Evolutionary conservation across 2,888 invertebrate species (phyloP).

Genomic region (Neocrepidodera transversa): DNA sequence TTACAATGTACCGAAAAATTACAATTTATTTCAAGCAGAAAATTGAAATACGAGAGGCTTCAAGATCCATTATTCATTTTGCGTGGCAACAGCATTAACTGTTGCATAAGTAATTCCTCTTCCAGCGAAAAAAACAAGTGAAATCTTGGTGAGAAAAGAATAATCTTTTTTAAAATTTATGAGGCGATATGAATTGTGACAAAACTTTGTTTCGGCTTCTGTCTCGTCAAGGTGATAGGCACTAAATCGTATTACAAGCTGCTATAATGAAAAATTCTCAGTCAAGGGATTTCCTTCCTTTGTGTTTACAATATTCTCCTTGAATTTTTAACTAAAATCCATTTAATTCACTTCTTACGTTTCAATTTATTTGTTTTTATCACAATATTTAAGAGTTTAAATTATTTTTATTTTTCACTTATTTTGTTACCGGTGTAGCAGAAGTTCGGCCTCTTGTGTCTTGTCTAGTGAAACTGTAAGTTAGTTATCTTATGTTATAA

Average conservation of each 20-base stretch:
- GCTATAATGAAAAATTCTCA: background rate
- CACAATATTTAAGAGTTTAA: too few relatives aligned
- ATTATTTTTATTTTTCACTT: too few relatives aligned
- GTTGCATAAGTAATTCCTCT: conserved; percentile 27
- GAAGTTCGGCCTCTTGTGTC: too few relatives aligned
- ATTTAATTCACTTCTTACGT: too few relatives aligned
- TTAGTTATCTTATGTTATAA: too few relatives aligned
- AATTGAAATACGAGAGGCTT: conserved; percentile 27
- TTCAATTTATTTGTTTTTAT: too few relatives aligned
- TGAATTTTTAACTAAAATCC: too few relatives aligned
- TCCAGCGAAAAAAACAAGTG: conserved; percentile 13
- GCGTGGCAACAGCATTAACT: conserved; percentile 23
- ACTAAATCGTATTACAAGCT: background rate
- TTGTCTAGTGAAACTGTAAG: too few relatives aligned
- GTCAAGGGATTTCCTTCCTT: too few relatives aligned
- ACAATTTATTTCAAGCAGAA: conserved; percentile 27
- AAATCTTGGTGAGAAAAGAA: conserved; percentile 18
- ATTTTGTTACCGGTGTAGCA: too few relatives aligned
- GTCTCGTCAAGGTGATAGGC: background rate
- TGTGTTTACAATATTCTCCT: too few relatives aligned
- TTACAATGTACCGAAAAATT: conserved; percentile 28
- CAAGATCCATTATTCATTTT: conserved; percentile 26
- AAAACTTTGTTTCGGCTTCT: conserved; percentile 3
- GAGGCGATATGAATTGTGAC: conserved; percentile 20
- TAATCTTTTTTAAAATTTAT: conserved; percentile 24